phyloP scores from a whole-genome alignment of 2,888 invertebrate species.

The Parascotia fuliginaria region DNA sequence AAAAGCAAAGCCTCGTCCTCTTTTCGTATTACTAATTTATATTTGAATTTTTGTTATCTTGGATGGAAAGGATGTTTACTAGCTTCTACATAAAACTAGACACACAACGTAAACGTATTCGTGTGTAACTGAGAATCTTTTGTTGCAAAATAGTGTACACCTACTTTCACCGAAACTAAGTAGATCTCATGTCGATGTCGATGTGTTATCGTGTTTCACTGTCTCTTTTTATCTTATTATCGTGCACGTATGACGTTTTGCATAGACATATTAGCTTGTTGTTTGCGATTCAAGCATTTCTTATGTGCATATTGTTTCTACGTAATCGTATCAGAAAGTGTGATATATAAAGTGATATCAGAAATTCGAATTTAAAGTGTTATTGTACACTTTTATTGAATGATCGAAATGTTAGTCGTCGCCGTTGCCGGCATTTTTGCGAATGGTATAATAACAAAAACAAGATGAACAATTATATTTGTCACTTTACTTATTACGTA shows the following conservation, averaged over 20 bases:
- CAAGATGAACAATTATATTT: no score
- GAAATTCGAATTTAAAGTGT: no score
- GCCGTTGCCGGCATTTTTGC: no score
- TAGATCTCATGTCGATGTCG: constrained; percentile 49
- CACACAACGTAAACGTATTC: constrained; percentile 11
- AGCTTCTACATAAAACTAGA: constrained; percentile 14
- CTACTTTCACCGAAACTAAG: constrained; percentile 53
- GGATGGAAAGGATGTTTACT: no score
- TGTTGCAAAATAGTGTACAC: constrained; percentile 42
- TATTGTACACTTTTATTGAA: no score
- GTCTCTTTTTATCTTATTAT: constrained; percentile 50
- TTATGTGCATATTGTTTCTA: constrained; percentile 8
- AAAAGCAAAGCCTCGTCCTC: no score
- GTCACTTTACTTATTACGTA: no score
- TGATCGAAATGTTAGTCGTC: no score
- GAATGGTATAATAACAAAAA: no score
- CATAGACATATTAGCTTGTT: constrained; percentile 22
- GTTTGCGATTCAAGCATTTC: constrained; percentile 17
- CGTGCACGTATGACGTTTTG: constrained; percentile 40
- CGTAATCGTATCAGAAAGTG: not conserved
- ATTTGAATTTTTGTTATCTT: not conserved
- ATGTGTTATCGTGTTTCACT: constrained; percentile 46
- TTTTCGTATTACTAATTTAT: no score
- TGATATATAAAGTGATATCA: no score
- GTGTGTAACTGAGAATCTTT: constrained; percentile 21